Conservation (phyloP, 2,113 vertebrate genomes). For the Hippoglossus stenolepis region DNA sequence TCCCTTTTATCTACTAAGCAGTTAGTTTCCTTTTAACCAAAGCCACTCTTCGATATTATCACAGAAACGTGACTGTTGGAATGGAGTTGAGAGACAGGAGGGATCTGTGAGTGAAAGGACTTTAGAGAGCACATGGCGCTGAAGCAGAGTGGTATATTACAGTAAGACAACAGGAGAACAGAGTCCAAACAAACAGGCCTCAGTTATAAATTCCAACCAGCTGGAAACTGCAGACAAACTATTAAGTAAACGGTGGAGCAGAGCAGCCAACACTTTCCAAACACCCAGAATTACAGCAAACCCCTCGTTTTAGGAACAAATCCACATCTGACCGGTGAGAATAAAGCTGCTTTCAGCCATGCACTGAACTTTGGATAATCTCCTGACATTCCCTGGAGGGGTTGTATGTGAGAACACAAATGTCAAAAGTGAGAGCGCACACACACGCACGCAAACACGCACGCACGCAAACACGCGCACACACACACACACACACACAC, state of each 20-base stretch:
- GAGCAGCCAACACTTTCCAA: constrained; percentile 70
- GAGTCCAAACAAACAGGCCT: constrained; percentile 60
- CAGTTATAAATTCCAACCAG: constrained; percentile 71
- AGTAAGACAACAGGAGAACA: constrained; percentile 39
- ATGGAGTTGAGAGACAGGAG: not conserved
- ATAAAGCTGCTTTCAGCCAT: not conserved
- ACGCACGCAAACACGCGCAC: no score
- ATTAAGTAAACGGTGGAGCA: constrained; percentile 74
- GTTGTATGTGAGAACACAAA: no score
- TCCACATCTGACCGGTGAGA: constrained; percentile 43
- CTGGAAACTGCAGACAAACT: constrained; percentile 74
- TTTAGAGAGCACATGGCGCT: constrained; percentile 1
- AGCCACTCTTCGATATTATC: constrained; percentile 37
- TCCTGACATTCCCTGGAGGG: no score
- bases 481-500: constrained; percentile 21
- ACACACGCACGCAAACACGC: constrained; percentile 11
- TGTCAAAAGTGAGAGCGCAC: no score
- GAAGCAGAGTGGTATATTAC: not conserved
- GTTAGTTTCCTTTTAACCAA: constrained; percentile 12
- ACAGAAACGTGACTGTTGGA: constrained; percentile 16
- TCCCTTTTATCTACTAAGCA: constrained; percentile 35
- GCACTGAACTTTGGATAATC: no score
- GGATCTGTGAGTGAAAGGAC: constrained; percentile 16
- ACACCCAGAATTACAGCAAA: constrained; percentile 56
- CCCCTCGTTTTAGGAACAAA: constrained; percentile 9